These are phyloP conservation scores for Ceratotherium simum DNA, from an alignment of 2,113 vertebrate species.

Conservation along the genomic window DNA sequence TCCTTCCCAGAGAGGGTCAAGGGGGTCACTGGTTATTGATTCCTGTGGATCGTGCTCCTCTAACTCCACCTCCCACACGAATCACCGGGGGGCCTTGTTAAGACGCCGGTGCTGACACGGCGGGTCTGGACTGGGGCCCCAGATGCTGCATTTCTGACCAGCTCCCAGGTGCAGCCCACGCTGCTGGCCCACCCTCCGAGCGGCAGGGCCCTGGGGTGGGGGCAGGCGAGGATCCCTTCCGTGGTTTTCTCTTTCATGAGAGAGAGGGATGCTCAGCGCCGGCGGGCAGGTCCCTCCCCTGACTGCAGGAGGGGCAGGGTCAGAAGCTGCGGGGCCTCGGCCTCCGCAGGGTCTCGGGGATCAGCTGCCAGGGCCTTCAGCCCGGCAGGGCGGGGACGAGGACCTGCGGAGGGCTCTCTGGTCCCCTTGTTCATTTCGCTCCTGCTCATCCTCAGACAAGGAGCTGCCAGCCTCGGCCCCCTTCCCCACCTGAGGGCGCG, in stretches of 20 bases:
- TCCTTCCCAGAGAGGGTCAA: background rate
- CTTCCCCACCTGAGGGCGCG: background rate
- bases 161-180: no score
- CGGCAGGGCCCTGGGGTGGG: background rate
- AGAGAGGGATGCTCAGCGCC: rapidly evolving
- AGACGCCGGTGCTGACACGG: no score
- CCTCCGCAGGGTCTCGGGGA: background rate
- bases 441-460: background rate
- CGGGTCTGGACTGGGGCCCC: no score
- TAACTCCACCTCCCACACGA: rapidly evolving
- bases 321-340: background rate
- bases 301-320: background rate
- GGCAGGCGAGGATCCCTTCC: background rate
- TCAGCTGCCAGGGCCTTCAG: background rate
- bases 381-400: rapidly evolving
- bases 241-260: background rate
- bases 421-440: background rate
- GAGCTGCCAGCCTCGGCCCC: background rate
- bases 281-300: background rate
- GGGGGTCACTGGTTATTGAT: rapidly evolving
- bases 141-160: background rate
- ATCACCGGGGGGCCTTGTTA: background rate
- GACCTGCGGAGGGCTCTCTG: background rate
- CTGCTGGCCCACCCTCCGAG: no score
- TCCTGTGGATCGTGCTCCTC: background rate